Conservation (phyloP, 2,888 invertebrate species). For the Campoletis raptor region DNA sequence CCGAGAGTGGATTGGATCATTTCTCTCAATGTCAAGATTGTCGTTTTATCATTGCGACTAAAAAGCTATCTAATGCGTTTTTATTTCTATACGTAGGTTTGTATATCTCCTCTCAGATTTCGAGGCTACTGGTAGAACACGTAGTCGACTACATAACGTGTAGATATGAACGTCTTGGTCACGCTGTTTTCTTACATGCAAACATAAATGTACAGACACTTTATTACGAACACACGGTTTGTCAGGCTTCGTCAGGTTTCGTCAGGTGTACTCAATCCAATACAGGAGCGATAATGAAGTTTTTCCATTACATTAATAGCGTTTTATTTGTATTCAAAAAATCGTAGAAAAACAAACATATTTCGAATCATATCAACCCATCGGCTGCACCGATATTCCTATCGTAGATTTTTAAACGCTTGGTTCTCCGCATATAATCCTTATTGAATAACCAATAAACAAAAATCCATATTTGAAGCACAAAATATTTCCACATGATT, state of each 20-base stretch:
- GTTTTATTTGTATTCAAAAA: background rate
- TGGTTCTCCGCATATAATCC: background rate
- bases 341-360: background rate
- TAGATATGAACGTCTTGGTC: conserved; percentile 4
- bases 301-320: background rate
- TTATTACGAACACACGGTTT: background rate
- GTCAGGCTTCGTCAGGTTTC: background rate
- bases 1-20: conserved; percentile 16
- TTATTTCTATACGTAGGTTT: background rate
- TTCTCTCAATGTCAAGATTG: conserved; percentile 40
- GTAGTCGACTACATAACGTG: conserved; percentile 12
- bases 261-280: conserved; percentile 17
- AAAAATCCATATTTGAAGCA: no score
- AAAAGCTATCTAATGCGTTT: conserved; percentile 19
- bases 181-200: conserved; percentile 14
- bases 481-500: no score
- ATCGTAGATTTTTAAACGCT: background rate
- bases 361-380: background rate
- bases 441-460: no score
- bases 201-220: background rate
- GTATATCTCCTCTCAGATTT: conserved; percentile 41
- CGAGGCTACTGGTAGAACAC: conserved; percentile 35
- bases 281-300: background rate
- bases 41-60: conserved; percentile 15
- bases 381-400: background rate